phyloP scores from a whole-genome alignment of 2,797 vertebrate genomes.

The Vireo griseus region DNA sequence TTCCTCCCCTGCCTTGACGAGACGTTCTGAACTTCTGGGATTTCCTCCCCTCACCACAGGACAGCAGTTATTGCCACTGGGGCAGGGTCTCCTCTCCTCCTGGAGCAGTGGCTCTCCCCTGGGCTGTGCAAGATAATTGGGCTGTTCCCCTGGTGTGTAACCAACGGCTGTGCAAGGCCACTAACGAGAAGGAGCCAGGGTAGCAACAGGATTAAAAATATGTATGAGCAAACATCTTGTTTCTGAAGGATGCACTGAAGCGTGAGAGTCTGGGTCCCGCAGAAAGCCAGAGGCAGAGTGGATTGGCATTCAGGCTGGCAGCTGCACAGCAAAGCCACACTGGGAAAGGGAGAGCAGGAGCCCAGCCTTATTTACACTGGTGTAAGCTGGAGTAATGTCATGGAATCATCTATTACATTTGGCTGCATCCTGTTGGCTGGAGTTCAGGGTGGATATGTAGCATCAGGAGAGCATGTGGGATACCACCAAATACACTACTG shows the following conservation, averaged over 20 bases:
- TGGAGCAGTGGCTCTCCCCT: background rate
- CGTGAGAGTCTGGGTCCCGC: background rate
- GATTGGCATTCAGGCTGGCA: background rate
- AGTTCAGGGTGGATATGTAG: rapidly evolving
- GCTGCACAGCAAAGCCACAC: background rate
- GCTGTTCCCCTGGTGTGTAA: background rate
- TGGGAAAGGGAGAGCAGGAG: background rate
- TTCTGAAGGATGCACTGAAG: conserved; percentile 22
- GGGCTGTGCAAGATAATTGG: background rate
- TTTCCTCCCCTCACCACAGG: background rate
- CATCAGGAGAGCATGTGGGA: background rate
- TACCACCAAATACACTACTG: background rate
- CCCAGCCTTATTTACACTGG: background rate
- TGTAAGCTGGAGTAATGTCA: background rate
- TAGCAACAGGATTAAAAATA: conserved; percentile 48
- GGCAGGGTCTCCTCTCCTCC: background rate
- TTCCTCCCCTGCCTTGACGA: background rate
- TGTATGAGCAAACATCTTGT: conserved; percentile 2
- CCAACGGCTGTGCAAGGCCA: background rate
- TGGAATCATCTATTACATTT: background rate
- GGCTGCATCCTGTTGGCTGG: background rate
- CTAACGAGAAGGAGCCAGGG: background rate
- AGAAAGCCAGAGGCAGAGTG: conserved; percentile 6
- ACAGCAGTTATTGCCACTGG: background rate
- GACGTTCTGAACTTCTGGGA: background rate